Evolutionary conservation across 2,888 invertebrate species (phyloP), one percentile per base, ranked within the genome.

Genomic region (Megamerina dolium): DNA sequence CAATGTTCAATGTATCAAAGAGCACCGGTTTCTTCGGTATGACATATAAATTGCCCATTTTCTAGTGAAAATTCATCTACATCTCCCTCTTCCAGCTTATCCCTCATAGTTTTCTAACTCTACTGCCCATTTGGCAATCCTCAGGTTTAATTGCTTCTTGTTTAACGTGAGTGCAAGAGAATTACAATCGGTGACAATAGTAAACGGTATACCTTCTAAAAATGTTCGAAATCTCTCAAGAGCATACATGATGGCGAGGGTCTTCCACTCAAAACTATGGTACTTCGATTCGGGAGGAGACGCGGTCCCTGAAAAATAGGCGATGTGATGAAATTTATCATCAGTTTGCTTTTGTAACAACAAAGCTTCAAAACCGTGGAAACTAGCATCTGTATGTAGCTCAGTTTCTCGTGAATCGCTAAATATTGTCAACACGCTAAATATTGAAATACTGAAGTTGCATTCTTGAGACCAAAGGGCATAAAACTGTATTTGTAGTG

Each of bases 201-300:
- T 44, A 21, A 55, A 50, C n/a, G 26, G 23, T 2, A 49, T 41
- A 5, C 48, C 51, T n/a, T 47, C 19, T 10, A 51, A 31, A 26
- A 48, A 45, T 9, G 32, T 43, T 18, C 42, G n/a, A 39, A 53
- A 45, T 18, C 50, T 34, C 19, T 48, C 46, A 3, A 54, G 10
- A 13, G 49, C 44, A 26, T 30, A 64, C 43, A 43, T 27, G 27
- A 42, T 33, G 4, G 46, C 46, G 12, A 49, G 29, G 0, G 64
- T 63, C 40, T 68, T 56, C 1, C 66, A 49, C 34, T 68, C 64
- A 42, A 66, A 67, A 37, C 58, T 60, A 37, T 61, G 57, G 37
- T 59, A 60, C 2, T 52, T 36, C 12, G 50, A 42, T 43, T 50
- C 41, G 16, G n/a, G 33, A 3, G 21, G 32, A 2, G 43, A 31